phyloP scores from a whole-genome alignment of 2,888 invertebrate species.

The Ectropis crepuscularia region DNA sequence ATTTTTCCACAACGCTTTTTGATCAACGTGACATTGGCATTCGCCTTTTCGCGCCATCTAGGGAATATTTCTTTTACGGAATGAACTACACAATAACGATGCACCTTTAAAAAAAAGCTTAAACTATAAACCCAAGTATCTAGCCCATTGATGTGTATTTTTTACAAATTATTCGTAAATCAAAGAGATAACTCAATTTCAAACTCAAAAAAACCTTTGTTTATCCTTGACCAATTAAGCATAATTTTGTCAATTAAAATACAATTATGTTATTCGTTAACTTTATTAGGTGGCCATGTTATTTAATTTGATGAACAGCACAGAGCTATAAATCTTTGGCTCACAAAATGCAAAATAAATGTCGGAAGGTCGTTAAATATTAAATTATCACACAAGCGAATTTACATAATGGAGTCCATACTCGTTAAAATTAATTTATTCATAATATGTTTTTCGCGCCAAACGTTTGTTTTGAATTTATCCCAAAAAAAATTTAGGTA shows the following conservation, averaged over 20 bases:
- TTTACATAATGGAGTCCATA: conserved; percentile 4
- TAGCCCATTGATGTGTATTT: too few relatives aligned
- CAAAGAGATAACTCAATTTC: not conserved
- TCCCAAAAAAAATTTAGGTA: too few relatives aligned
- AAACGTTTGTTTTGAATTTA: too few relatives aligned
- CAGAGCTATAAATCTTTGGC: conserved; percentile 29
- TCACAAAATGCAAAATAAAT: conserved; percentile 25
- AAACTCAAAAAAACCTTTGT: not conserved
- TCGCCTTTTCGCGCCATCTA: too few relatives aligned
- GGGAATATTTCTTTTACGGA: too few relatives aligned
- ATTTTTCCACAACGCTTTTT: too few relatives aligned
- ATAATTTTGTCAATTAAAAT: conserved; percentile 21
- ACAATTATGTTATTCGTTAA: conserved; percentile 22
- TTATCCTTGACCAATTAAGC: conserved; percentile 16
- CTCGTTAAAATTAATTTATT: not conserved
- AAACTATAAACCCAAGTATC: too few relatives aligned
- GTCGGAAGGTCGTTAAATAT: conserved; percentile 9
- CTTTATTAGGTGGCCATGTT: conserved; percentile 31
- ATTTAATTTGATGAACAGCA: conserved; percentile 27
- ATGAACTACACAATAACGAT: too few relatives aligned
- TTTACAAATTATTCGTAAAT: too few relatives aligned
- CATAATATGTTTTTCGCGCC: too few relatives aligned
- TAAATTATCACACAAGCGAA: conserved; percentile 12
- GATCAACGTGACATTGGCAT: too few relatives aligned
- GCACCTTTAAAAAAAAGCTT: too few relatives aligned